Conservation (phyloP, 1,140 invertebrate species). For the Aricia agestis region DNA sequence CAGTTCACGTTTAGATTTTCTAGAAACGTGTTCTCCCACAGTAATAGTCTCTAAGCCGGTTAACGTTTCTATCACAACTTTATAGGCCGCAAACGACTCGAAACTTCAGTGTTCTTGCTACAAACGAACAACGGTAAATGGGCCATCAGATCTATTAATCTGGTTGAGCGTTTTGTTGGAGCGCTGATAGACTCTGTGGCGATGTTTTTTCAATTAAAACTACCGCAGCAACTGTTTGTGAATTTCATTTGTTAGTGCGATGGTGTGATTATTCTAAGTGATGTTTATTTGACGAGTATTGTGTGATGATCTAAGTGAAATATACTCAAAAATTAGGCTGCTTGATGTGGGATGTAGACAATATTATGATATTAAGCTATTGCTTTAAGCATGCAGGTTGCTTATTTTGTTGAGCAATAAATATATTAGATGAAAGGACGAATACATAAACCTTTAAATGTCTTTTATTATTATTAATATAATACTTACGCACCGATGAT, state of each 20-base stretch:
- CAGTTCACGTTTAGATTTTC: neutral
- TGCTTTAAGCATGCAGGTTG: too few species aligned
- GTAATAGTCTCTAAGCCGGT: neutral
- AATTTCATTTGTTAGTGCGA: neutral
- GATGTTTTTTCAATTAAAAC: constrained; percentile 9
- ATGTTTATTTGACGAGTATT: too few species aligned
- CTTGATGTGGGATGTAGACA: too few species aligned
- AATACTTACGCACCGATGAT: too few species aligned
- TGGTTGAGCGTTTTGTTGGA: neutral
- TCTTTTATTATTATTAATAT: too few species aligned
- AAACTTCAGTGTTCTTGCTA: neutral
- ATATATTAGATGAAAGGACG: too few species aligned
- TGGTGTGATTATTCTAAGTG: too few species aligned
- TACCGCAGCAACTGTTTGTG: neutral
- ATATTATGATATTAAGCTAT: too few species aligned
- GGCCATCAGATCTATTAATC: constrained; percentile 3
- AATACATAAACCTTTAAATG: too few species aligned
- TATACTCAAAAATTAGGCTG: too few species aligned
- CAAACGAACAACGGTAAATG: neutral
- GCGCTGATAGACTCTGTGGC: neutral
- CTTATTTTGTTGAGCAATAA: too few species aligned
- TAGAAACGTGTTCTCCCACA: neutral
- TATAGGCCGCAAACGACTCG: neutral
- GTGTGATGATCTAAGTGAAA: too few species aligned
- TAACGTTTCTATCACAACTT: neutral